Base-by-base conservation (phyloP, 2,113 vertebrate species). In the Neodontobutis hainanensis region DNA sequence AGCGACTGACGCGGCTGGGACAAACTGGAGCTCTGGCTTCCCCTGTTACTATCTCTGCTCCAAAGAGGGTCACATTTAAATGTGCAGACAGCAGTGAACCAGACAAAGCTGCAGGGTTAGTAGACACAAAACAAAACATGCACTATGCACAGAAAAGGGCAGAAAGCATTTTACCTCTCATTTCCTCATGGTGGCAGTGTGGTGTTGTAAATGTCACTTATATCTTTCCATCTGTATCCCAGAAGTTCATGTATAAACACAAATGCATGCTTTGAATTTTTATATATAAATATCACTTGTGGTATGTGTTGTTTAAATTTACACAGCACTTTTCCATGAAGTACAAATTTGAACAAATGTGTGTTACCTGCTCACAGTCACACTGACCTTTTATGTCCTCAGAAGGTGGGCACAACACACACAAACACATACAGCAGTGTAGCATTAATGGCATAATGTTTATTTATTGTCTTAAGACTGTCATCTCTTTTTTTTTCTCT, bases 11-110 rank as follows among this genome's bases (percentile, higher is more conserved):
- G 6, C 83, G 56, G 66, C 77, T 58, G 65, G 89, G 82, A 27
- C 79, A 89, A 78, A 62, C 73, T 12, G 85, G 89, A 82, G 57
- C 34, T 64, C 58, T 70, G 11, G 70, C 57, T 52, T 85, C 81
- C 15, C 72, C 85, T 10, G 75, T 81, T 64, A 67, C 68, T 73
- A 45, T 85, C 15, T 38, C 80, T 76, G 69, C 74, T 78, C 57
- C 85, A 59, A 94, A 90, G 90, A 96, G 90, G 87, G 87, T 87
- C 84, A 92, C 85, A 2, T 93, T 91, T 86, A 95, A 93, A 91
- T 88, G 84, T 85, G 59, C 56, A 27, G 93, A 95, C 61, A 77
- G 85, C 81, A 85, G 78, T n/a, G 92, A 91, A 44, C 15, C 76
- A 55, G 92, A 93, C 55, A 94, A 88, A 81, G 71, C 80, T 2